Conservation (phyloP, 2,113 vertebrate genomes). For the Atrichornis clamosus region DNA sequence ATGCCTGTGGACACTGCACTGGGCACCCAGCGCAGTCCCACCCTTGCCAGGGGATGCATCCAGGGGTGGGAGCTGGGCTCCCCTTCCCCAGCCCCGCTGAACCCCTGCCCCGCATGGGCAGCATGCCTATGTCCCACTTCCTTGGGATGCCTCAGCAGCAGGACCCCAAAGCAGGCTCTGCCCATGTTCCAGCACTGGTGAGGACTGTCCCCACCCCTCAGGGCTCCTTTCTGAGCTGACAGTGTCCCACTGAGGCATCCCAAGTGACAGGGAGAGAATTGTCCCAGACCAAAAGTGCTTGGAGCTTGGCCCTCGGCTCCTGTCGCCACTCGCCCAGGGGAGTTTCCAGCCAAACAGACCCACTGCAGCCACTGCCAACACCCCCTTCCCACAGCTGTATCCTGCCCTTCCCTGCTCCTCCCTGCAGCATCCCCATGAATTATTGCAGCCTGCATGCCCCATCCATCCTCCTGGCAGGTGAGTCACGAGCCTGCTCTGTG, state of each 20-base stretch:
- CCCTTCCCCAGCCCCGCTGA: background rate
- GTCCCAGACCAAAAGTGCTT: background rate
- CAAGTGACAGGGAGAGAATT: background rate
- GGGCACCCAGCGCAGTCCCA: background rate
- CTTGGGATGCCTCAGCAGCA: accelerated
- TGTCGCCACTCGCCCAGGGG: background rate
- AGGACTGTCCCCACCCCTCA: background rate
- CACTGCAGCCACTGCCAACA: accelerated
- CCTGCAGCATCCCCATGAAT: background rate
- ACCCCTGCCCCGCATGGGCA: background rate
- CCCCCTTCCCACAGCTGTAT: accelerated
- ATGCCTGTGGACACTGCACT: accelerated
- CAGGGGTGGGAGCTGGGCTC: background rate
- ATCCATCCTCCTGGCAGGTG: background rate
- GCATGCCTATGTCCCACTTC: accelerated
- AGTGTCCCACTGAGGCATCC: background rate
- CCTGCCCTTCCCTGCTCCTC: background rate
- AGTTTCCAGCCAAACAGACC: background rate
- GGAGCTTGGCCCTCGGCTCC: background rate
- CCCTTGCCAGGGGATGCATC: too few species aligned
- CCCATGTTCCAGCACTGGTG: accelerated
- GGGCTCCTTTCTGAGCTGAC: background rate
- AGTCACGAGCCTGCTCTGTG: background rate
- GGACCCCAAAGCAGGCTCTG: background rate
- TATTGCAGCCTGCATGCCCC: background rate